A percentile compares a stretch with the other conserved stretches of the same genome.
phyloP scores from a whole-genome alignment of 2,113 vertebrate species.

The Zootoca vivipara region DNA sequence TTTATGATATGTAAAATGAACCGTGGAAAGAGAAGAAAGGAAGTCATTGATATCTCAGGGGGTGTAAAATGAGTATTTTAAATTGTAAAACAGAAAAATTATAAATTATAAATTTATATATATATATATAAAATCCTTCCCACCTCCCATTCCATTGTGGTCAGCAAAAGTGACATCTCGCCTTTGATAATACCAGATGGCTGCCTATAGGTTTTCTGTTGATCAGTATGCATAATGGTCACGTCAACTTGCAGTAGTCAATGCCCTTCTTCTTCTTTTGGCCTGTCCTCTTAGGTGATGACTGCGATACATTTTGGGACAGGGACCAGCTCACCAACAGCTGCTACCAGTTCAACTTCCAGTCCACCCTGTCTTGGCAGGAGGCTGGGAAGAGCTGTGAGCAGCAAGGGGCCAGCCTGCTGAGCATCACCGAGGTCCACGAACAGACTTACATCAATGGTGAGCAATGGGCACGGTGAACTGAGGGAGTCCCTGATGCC shows the following conservation, averaged over 20 bases:
- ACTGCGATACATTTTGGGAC: conserved; percentile 98
- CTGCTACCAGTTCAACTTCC: conserved; percentile 99
- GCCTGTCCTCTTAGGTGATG: conserved; percentile 60
- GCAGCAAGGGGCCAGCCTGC: conserved; percentile 92
- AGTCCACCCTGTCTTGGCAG: conserved; percentile 91
- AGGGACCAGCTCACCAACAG: conserved; percentile 91
- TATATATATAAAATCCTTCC: no score
- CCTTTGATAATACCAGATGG: neutral
- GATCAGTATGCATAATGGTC: neutral
- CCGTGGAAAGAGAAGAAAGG: no score
- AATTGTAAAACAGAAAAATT: no score
- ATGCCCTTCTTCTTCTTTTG: neutral
- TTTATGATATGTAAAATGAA: no score
- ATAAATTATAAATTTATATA: no score
- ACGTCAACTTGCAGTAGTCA: neutral
- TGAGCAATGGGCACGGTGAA: conserved; percentile 59
- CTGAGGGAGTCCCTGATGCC: neutral
- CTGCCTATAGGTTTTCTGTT: no score
- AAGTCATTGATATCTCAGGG: no score
- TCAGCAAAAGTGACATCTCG: neutral
- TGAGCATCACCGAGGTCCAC: conserved; percentile 95
- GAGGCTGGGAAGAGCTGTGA: conserved; percentile 94
- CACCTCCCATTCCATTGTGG: no score
- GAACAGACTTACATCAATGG: conserved; percentile 98
- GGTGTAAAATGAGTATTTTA: no score